These are phyloP conservation scores for Urocolius indicus DNA, from an alignment of 2,113 vertebrate species.

Conservation along the genomic window DNA sequence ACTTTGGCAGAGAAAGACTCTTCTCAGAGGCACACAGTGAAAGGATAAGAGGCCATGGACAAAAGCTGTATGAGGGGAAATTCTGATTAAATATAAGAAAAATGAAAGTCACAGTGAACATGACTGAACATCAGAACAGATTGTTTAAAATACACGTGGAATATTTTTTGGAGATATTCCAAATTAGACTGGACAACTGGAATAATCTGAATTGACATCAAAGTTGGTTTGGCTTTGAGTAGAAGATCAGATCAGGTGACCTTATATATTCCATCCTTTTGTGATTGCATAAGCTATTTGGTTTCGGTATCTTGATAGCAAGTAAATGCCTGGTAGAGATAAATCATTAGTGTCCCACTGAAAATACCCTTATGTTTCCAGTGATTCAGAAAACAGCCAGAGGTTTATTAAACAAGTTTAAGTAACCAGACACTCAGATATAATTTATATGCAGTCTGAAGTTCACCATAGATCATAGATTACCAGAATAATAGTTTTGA, in stretches of 20 bases:
- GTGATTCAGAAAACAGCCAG: neutral
- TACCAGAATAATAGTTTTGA: neutral
- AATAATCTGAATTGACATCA: neutral
- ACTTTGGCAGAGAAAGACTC: neutral
- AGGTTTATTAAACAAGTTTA: neutral
- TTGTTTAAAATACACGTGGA: neutral
- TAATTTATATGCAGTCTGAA: neutral
- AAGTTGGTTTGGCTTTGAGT: neutral
- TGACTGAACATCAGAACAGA: neutral
- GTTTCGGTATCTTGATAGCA: neutral
- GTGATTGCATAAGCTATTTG: neutral
- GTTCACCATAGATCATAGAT: rapidly evolving
- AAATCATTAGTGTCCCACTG: neutral
- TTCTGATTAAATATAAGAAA: neutral
- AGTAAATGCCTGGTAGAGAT: neutral
- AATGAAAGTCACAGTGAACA: neutral
- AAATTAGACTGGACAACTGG: neutral
- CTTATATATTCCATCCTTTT: neutral
- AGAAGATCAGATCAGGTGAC: neutral
- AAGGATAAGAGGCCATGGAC: neutral
- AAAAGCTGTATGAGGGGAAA: neutral
- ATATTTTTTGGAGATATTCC: neutral
- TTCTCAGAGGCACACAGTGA: neutral
- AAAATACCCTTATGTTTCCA: neutral
- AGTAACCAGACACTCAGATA: neutral